A percentile compares a stretch with the other conserved stretches of the same genome.
These are phyloP conservation scores for Bombus balteatus DNA, from an alignment of 1,140 invertebrate genomes.

Conservation along the genomic window DNA sequence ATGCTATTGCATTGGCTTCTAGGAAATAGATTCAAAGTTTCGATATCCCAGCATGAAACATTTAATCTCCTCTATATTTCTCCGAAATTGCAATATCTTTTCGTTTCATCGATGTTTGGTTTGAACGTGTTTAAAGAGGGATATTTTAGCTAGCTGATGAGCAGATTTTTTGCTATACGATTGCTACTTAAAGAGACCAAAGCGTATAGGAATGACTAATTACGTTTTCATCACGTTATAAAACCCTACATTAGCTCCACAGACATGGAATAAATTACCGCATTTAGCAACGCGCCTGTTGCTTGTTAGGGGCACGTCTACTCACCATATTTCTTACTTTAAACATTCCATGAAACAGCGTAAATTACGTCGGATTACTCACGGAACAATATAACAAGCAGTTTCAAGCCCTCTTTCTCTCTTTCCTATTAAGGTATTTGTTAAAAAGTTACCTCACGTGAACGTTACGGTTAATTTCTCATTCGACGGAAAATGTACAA, in stretches of 20 bases:
- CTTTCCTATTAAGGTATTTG: constrained; percentile 8
- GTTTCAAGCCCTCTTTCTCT: not conserved
- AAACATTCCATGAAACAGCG: constrained; percentile 40
- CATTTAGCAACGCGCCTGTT: constrained; percentile 42
- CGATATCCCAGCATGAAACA: too few species aligned
- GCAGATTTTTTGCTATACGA: not conserved
- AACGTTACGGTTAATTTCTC: not conserved
- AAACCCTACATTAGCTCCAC: not conserved
- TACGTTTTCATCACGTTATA: constrained; percentile 19
- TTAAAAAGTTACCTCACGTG: constrained; percentile 3
- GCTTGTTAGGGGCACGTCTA: constrained; percentile 31
- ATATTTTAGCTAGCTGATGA: not conserved
- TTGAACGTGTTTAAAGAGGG: too few species aligned
- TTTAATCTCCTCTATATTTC: too few species aligned
- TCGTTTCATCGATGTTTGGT: not conserved
- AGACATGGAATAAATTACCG: constrained; percentile 27
- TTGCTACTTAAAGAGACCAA: not conserved
- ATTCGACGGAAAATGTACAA: not conserved
- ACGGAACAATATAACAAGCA: constrained; percentile 27
- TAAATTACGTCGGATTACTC: constrained; percentile 38
- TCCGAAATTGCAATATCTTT: not conserved
- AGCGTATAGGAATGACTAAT: not conserved
- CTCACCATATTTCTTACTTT: constrained; percentile 37
- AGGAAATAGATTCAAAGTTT: too few species aligned
- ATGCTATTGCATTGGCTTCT: too few species aligned